phyloP scores from a whole-genome alignment of 2,888 invertebrate genomes.

The Deilephila elpenor region DNA sequence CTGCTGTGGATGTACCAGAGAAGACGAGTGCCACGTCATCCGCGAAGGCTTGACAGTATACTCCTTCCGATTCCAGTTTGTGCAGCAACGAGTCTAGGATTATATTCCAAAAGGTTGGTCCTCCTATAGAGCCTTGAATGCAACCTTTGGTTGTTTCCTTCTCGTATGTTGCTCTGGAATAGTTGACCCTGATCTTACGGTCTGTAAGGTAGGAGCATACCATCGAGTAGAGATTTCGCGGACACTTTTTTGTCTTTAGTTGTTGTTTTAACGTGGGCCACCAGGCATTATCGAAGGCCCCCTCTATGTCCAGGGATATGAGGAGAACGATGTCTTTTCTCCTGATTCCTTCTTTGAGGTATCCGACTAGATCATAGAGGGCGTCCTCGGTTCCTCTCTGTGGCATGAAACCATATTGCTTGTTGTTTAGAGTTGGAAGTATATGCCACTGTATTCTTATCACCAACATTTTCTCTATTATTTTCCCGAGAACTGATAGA shows the following conservation, averaged over 20 bases:
- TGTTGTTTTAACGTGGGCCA: conserved; percentile 42
- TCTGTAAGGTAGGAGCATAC: conserved; percentile 32
- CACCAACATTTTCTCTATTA: conserved; percentile 36
- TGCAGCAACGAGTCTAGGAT: conserved; percentile 26
- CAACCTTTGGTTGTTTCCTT: conserved; percentile 37
- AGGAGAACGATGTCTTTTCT: conserved; percentile 31
- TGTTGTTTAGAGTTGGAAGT: conserved; percentile 28
- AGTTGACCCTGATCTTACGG: conserved; percentile 29
- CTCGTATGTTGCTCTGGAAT: conserved; percentile 4
- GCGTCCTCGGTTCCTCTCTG: conserved; percentile 39
- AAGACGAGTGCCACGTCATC: not conserved
- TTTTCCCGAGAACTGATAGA: conserved; percentile 29
- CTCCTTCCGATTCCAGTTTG: too few relatives aligned
- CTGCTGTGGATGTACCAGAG: not conserved
- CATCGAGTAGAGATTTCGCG: conserved; percentile 30
- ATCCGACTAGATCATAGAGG: conserved; percentile 34
- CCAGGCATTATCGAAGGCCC: conserved; percentile 52
- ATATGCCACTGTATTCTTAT: conserved; percentile 35
- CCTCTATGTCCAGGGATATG: conserved; percentile 44
- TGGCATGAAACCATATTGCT: conserved; percentile 40
- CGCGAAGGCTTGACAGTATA: too few relatives aligned
- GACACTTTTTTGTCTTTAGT: conserved; percentile 34
- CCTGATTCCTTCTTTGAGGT: conserved; percentile 18
- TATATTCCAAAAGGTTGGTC: conserved; percentile 37
- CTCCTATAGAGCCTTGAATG: conserved; percentile 39